Evolutionary conservation across 2,888 invertebrate species (phyloP), one percentile per base, ranked within the genome.

Genomic region (Herminia tarsipennalis): DNA sequence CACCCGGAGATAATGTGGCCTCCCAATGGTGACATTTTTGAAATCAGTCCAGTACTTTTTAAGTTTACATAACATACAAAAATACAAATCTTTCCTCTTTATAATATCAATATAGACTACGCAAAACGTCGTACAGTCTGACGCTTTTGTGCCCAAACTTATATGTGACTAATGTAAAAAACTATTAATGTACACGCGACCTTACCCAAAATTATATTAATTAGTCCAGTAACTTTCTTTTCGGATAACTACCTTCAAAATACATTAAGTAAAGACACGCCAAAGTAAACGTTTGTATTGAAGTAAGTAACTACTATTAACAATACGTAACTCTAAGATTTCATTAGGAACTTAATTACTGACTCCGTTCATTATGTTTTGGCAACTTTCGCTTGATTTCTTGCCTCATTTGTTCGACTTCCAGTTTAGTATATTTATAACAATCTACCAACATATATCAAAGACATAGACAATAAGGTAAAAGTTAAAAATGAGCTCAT

Each of bases 331-430:
- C 43, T 43, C 25, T 43, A 24, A 43, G 30, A 43, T 43, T 43
- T 36, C 24, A 43, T 43, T 43, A 43, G 36, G 22, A 30, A 32
- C 34, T 24, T 10, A 22, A 43, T 43, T 30, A 43, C 30, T 32
- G 2, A 43, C 18, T 43, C 32, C 14, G 32, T n/a, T 25, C 8
- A 16, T 24, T 3, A 24, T 18, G 33, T 33, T 24, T 34, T 21
- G n/a, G 13, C 25, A 25, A 43, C 10, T 43, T 43, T 14, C 5
- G 13, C 30, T 37, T 37, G 18, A 32, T 36, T 44, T 32, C 30
- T 32, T 24, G 18, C 5, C n/a, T 21, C 33, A 21, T 34, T 41
- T 30, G 32, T 30, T 2, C 17, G 0, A 25, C 24, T 25, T 25
- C 18, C 25, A 5, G 9, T 12, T n/a, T 2, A 2, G 8, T n/a